Evolutionary conservation across 1,140 invertebrate species (phyloP).

Genomic region (Solen grandis): DNA sequence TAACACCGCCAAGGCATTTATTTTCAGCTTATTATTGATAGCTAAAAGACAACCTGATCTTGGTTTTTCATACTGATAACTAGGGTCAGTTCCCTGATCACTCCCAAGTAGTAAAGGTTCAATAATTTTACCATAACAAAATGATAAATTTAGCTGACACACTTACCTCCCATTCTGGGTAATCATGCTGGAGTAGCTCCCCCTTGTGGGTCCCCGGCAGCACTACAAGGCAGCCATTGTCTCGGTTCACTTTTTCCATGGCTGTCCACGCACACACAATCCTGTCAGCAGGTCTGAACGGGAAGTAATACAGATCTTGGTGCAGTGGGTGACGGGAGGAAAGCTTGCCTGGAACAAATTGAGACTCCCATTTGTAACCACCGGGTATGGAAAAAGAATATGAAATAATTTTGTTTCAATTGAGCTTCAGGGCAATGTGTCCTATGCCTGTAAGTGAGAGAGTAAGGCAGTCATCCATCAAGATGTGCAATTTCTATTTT

Average conservation of each 20-base stretch:
- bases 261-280: conserved; percentile 95
- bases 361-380: too few species aligned
- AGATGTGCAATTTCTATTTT: too few species aligned
- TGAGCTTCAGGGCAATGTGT: too few species aligned
- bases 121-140: too few species aligned
- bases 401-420: conserved; percentile 1
- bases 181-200: conserved; percentile 86
- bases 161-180: conserved; percentile 87
- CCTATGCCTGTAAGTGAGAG: not conserved
- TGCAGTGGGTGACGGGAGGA: conserved; percentile 90
- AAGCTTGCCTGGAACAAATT: conserved; percentile 78
- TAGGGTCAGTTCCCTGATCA: too few species aligned
- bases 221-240: conserved; percentile 94
- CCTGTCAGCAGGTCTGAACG: conserved; percentile 85
- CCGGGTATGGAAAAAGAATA: conserved; percentile 19
- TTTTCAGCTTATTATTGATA: too few species aligned
- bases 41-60: too few species aligned
- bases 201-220: conserved; percentile 89
- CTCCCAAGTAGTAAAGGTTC: too few species aligned
- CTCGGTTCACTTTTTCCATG: conserved; percentile 87
- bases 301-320: conserved; percentile 94
- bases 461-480: not conserved
- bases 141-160: too few species aligned
- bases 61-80: too few species aligned
- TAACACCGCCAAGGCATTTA: too few species aligned